Conservation (phyloP, 1,140 invertebrate genomes). For the Drosophila rufa region DNA sequence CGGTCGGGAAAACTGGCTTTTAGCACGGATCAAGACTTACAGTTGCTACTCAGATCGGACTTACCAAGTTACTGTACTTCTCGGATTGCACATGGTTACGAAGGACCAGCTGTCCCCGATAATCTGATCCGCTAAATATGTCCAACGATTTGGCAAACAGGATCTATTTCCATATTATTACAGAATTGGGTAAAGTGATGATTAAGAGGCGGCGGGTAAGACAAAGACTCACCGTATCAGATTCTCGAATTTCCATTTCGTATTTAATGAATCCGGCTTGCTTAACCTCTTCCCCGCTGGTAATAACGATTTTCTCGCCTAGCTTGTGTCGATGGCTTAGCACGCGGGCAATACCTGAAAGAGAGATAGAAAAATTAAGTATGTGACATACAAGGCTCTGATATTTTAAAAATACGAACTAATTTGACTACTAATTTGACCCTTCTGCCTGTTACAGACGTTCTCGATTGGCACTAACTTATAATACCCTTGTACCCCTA, state of each 20-base stretch:
- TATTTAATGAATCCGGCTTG: conserved; percentile 73
- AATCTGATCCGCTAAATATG: conserved; percentile 80
- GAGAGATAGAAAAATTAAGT: conserved; percentile 5
- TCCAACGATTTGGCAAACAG: conserved; percentile 77
- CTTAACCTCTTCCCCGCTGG: conserved; percentile 65
- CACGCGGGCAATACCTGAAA: conserved; percentile 71
- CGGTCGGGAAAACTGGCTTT: background rate
- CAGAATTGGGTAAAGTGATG: background rate
- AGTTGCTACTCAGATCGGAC: background rate
- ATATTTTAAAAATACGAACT: too few species aligned
- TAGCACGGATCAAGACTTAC: background rate
- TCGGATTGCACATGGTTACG: conserved; percentile 84
- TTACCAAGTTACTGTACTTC: conserved; percentile 80
- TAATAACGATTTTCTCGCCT: conserved; percentile 77
- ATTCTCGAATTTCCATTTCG: conserved; percentile 81
- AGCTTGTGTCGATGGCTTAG: conserved; percentile 64
- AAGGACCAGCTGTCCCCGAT: conserved; percentile 69
- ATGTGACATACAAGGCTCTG: background rate
- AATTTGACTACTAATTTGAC: too few species aligned
- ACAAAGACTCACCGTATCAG: conserved; percentile 64
- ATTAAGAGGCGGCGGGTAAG: background rate
- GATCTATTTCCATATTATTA: conserved; percentile 38
- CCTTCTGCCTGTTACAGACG: too few species aligned
- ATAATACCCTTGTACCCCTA: too few species aligned
- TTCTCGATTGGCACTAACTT: too few species aligned